Percentiles rank a stretch among this genome's conserved stretches.
Evolutionary conservation across 1,140 invertebrate genomes (phyloP).

Genomic region (Nephotettix cincticeps): DNA sequence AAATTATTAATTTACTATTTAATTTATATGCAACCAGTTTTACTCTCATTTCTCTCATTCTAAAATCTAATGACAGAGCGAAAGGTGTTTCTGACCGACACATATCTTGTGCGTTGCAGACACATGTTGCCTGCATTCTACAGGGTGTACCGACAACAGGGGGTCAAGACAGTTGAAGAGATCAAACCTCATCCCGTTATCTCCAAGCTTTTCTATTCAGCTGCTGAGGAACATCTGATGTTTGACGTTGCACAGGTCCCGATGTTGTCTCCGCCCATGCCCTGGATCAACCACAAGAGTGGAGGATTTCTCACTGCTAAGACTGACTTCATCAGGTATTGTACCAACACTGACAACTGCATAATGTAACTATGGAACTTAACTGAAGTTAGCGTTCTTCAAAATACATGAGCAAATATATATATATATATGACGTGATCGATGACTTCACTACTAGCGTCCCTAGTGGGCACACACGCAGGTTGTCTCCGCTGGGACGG

Average conservation of each 20-base stretch:
- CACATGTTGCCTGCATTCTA: slow-evolving; percentile 76
- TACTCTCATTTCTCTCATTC: background rate
- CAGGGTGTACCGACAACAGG: slow-evolving; percentile 70
- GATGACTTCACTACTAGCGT: too few species aligned
- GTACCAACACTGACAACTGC: too few species aligned
- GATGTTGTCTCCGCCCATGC: slow-evolving; percentile 75
- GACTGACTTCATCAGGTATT: slow-evolving; percentile 63
- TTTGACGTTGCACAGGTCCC: slow-evolving; percentile 73
- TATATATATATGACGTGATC: too few species aligned
- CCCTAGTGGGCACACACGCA: too few species aligned
- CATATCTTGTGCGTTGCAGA: too few species aligned
- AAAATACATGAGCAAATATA: too few species aligned
- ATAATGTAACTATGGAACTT: too few species aligned
- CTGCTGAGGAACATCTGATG: slow-evolving; percentile 61
- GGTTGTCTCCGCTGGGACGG: too few species aligned
- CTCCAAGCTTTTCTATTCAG: slow-evolving; percentile 62
- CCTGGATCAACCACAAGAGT: slow-evolving; percentile 65
- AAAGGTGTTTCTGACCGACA: too few species aligned
- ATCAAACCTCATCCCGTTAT: slow-evolving; percentile 83
- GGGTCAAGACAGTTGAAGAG: slow-evolving; percentile 65
- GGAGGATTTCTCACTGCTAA: slow-evolving; percentile 78
- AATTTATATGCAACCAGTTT: background rate
- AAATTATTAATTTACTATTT: background rate
- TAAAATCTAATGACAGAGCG: background rate
- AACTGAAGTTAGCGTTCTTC: too few species aligned